Evolutionary conservation across 2,113 vertebrate genomes (phyloP).

Genomic region (Anas platyrhynchos): DNA sequence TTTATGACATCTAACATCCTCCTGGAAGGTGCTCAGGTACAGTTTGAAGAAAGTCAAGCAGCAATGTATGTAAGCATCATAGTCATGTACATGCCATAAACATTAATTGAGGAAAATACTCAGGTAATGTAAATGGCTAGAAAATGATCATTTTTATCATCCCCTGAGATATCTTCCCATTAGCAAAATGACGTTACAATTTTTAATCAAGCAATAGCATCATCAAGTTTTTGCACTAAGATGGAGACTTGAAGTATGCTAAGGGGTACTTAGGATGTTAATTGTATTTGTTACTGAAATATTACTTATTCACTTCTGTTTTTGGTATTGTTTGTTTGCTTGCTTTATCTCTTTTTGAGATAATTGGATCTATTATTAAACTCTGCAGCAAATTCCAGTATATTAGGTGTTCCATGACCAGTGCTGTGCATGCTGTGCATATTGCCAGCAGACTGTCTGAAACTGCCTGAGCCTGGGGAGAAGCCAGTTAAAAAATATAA

Average conservation of each 20-base stretch:
- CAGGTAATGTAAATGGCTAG: background rate
- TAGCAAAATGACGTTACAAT: background rate
- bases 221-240: background rate
- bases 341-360: background rate
- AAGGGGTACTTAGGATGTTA: background rate
- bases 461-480: background rate
- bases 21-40: background rate
- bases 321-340: background rate
- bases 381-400: background rate
- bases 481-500: background rate
- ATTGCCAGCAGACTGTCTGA: conserved; percentile 13
- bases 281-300: conserved; percentile 11
- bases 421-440: background rate
- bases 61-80: background rate
- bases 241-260: background rate
- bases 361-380: conserved; percentile 11
- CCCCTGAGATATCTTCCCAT: background rate
- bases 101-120: background rate
- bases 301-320: background rate
- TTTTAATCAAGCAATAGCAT: background rate
- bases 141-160: background rate
- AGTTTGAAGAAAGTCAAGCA: background rate
- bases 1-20: background rate
- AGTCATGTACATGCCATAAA: background rate
- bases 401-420: background rate